A percentile compares a stretch with the other conserved stretches of the same genome.
phyloP scores from a whole-genome alignment of 2,797 vertebrate genomes.

The Catharus ustulatus region DNA sequence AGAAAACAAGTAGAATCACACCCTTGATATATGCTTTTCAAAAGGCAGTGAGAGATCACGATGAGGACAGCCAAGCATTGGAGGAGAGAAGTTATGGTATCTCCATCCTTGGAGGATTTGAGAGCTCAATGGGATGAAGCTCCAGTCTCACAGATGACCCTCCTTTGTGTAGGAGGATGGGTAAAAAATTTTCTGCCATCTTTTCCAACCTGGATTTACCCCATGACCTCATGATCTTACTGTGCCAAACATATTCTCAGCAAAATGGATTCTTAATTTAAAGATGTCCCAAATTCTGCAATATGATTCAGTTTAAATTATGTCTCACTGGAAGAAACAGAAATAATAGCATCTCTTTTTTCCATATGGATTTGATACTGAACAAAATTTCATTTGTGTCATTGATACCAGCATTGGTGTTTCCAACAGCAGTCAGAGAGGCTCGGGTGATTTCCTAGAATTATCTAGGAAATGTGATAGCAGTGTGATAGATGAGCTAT shows the following conservation, averaged over 20 bases:
- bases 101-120: neutral
- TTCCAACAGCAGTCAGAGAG: neutral
- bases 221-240: neutral
- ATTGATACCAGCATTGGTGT: neutral
- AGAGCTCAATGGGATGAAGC: neutral
- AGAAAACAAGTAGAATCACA: neutral
- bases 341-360: neutral
- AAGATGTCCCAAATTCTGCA: neutral
- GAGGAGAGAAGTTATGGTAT: neutral
- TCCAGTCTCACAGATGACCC: neutral
- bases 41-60: accelerated
- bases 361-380: neutral
- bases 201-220: neutral
- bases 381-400: neutral
- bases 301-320: neutral
- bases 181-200: neutral
- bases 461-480: neutral
- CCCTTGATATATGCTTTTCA: neutral
- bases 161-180: neutral
- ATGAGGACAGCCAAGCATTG: neutral
- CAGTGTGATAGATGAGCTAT: neutral
- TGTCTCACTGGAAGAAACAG: neutral
- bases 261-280: neutral
- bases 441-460: neutral
- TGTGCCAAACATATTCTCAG: neutral